These are phyloP conservation scores for Vespertilio murinus DNA, from an alignment of 2,797 vertebrate genomes.

Conservation along the genomic window DNA sequence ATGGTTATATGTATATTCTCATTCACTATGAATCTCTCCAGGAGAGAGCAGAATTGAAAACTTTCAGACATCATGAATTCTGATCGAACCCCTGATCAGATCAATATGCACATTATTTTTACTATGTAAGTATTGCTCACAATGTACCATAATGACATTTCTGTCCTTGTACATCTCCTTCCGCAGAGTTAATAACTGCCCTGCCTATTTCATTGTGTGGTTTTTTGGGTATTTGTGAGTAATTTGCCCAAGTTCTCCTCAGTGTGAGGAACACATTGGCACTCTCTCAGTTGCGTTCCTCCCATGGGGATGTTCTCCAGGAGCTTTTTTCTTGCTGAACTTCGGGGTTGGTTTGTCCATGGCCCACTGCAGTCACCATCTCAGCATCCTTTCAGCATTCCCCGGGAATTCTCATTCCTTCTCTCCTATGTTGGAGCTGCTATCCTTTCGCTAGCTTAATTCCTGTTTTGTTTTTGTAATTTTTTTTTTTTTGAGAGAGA, in stretches of 20 bases:
- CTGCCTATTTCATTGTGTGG: background rate
- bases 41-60: background rate
- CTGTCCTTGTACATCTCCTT: background rate
- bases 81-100: background rate
- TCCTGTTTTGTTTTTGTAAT: background rate
- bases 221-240: background rate
- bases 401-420: background rate
- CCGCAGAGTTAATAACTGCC: background rate
- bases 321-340: background rate
- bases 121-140: background rate
- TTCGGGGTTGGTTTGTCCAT: background rate
- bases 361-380: background rate
- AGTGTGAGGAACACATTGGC: background rate
- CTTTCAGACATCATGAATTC: background rate
- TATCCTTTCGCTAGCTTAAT: background rate
- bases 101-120: background rate
- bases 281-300: background rate
- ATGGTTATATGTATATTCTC: background rate
- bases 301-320: background rate
- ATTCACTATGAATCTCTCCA: too few relatives aligned
- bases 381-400: background rate
- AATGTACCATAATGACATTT: background rate
- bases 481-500: background rate
- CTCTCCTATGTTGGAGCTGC: background rate
- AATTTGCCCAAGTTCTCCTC: background rate